Conservation (phyloP, 2,113 vertebrate genomes). For the Nyctereutes procyonoides region DNA sequence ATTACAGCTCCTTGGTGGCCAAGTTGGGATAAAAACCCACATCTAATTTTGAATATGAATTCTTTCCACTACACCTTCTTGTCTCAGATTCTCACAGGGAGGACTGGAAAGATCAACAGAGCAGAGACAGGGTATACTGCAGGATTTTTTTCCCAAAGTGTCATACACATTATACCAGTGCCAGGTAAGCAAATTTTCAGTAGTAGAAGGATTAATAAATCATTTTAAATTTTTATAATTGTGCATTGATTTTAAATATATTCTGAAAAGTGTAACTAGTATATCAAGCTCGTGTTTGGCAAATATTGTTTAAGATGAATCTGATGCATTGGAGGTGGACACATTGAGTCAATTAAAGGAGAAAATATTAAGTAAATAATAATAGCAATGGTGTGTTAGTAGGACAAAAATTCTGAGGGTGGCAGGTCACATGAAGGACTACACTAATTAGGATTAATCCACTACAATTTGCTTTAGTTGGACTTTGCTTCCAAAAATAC, state of each 20-base stretch:
- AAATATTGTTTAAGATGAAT: not conserved
- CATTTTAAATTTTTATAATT: not conserved
- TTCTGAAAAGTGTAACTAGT: not conserved
- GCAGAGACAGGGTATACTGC: not conserved
- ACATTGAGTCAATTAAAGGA: not conserved
- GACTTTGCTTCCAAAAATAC: not conserved
- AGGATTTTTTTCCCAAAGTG: not conserved
- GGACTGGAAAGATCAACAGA: not conserved
- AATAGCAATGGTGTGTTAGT: not conserved
- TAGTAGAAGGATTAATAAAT: not conserved
- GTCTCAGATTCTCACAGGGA: not conserved
- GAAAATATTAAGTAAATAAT: not conserved
- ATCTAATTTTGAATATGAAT: not conserved
- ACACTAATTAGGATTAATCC: not conserved
- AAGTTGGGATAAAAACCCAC: not conserved
- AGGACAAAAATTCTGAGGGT: not conserved
- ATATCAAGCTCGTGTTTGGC: not conserved
- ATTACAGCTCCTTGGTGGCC: not conserved
- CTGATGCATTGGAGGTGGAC: not conserved
- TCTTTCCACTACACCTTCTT: not conserved
- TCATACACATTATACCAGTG: accelerated
- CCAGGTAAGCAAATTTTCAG: not conserved
- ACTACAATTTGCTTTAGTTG: not conserved
- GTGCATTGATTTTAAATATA: not conserved
- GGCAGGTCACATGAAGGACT: not conserved